These are phyloP conservation scores for Ia io DNA, from an alignment of 2,113 vertebrate genomes.

Conservation along the genomic window DNA sequence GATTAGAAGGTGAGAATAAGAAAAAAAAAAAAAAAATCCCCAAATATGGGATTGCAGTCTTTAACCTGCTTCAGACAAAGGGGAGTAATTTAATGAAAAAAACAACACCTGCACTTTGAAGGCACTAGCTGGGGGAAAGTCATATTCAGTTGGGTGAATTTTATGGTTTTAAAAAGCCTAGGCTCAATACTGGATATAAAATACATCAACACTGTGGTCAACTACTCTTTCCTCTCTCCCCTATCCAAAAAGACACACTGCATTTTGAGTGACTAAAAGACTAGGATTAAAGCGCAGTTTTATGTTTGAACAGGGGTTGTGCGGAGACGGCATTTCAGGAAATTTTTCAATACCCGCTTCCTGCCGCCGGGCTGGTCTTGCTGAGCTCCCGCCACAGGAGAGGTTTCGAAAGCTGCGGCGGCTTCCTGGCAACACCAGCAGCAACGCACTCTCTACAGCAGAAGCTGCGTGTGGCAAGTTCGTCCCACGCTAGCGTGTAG, in stretches of 20 bases:
- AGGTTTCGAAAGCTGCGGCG: neutral
- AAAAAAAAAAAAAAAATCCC: neutral
- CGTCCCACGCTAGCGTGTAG: fast-evolving
- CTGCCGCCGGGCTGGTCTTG: neutral
- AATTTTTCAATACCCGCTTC: neutral
- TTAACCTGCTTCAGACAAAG: neutral
- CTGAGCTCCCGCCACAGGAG: neutral
- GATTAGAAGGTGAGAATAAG: neutral
- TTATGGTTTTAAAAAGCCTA: neutral
- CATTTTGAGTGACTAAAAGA: neutral
- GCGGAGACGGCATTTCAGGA: neutral
- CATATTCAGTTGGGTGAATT: neutral
- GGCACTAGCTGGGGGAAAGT: neutral
- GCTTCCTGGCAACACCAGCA: neutral
- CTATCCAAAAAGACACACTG: neutral
- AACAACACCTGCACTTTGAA: neutral
- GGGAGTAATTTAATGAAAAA: neutral
- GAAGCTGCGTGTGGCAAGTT: neutral
- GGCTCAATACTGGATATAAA: neutral
- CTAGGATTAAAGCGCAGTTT: neutral
- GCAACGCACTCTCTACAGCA: neutral
- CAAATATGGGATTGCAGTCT: neutral
- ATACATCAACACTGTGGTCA: neutral
- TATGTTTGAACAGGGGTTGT: neutral
- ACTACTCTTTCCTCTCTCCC: fast-evolving